Conservation (phyloP, 2,888 invertebrate genomes). For the Amiota minor region DNA sequence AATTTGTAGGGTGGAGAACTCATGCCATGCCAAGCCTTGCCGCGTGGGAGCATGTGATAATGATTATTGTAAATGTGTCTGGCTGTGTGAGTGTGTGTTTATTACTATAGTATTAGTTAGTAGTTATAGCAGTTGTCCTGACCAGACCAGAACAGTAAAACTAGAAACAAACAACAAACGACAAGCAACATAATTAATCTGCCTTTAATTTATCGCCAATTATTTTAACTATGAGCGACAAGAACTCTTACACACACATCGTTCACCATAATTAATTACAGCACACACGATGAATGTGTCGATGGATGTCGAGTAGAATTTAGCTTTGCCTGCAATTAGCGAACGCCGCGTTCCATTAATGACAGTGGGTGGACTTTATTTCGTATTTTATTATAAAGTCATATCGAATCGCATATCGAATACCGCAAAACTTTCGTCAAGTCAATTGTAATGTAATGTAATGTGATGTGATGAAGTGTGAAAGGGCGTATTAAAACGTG, state of each 20-base stretch:
- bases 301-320: conserved; percentile 1
- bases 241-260: neutral
- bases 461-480: too few species aligned
- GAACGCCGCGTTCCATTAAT: neutral
- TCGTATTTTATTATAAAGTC: too few species aligned
- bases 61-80: too few species aligned
- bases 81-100: neutral
- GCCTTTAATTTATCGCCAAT: conserved; percentile 28
- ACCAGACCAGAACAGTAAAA: too few species aligned
- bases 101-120: too few species aligned
- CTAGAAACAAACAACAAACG: neutral
- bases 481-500: too few species aligned
- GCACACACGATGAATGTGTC: neutral
- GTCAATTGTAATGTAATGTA: too few species aligned
- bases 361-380: neutral
- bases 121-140: too few species aligned
- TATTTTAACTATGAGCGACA: conserved; percentile 26
- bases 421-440: too few species aligned
- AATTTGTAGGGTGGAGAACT: neutral
- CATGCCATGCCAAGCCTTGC: neutral
- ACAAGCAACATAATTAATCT: conserved; percentile 25
- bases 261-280: conserved; percentile 19
- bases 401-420: too few species aligned
- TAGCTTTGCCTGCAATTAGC: conserved; percentile 21
- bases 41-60: too few species aligned